Percentiles rank a stretch among this genome's conserved stretches.
Conservation (phyloP, 2,888 invertebrate species). For the Cryptosula pallasiana region DNA sequence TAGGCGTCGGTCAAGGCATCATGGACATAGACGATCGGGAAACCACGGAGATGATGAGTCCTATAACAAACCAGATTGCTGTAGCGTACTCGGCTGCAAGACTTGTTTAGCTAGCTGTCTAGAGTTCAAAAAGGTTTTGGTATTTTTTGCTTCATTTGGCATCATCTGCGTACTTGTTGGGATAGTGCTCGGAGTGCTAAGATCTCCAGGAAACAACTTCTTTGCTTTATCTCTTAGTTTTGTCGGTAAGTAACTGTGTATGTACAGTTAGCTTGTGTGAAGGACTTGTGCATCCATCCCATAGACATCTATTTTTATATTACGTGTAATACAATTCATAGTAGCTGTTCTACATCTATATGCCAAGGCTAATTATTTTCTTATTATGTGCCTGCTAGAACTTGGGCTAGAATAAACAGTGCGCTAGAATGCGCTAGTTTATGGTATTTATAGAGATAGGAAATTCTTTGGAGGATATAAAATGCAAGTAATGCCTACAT, state of each 20-base stretch:
- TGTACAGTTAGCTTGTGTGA: too few relatives aligned
- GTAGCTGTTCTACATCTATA: too few relatives aligned
- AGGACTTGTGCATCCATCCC: too few relatives aligned
- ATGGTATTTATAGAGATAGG: too few relatives aligned
- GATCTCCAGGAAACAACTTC: conserved; percentile 42
- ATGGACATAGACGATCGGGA: neutral
- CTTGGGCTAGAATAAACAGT: too few relatives aligned
- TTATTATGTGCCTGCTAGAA: too few relatives aligned
- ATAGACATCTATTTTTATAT: too few relatives aligned
- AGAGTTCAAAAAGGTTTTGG: conserved; percentile 46
- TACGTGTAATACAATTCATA: too few relatives aligned
- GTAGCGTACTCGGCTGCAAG: conserved; percentile 6
- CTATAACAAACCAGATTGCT: neutral
- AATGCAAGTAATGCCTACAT: too few relatives aligned
- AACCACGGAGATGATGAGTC: neutral
- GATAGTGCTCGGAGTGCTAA: conserved; percentile 46
- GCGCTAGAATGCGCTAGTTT: too few relatives aligned
- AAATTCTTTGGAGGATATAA: too few relatives aligned
- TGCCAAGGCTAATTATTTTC: too few relatives aligned
- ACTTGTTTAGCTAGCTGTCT: conserved; percentile 5
- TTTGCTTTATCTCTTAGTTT: conserved; percentile 51
- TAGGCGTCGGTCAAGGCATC: neutral
- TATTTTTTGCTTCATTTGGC: conserved; percentile 45
- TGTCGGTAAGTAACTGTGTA: conserved; percentile 43
- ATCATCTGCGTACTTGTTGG: conserved; percentile 50